phyloP scores from a whole-genome alignment of 92 coral and sea anemone species.

The Porites lobata region DNA sequence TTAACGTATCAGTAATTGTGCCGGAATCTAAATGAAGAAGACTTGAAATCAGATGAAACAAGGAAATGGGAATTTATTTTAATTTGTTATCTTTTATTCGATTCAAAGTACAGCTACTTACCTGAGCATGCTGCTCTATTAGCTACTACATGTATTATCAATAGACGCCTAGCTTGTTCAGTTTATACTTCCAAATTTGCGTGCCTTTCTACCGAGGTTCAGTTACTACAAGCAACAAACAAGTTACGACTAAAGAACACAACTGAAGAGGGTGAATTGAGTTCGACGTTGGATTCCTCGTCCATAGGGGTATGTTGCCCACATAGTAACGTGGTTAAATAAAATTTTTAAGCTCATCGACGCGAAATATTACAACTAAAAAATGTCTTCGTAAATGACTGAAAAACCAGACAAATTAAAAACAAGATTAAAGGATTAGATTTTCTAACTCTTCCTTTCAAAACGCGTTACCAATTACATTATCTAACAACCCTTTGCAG shows the following conservation, averaged over 20 bases:
- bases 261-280: background rate
- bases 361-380: background rate
- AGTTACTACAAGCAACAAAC: background rate
- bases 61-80: too few species aligned
- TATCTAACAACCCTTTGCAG: slow-evolving; percentile 8
- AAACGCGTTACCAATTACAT: slow-evolving; percentile 23
- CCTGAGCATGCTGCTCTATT: too few species aligned
- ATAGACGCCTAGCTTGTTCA: too few species aligned
- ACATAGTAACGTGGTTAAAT: background rate
- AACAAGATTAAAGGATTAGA: slow-evolving; percentile 29
- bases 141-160: too few species aligned
- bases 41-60: too few species aligned
- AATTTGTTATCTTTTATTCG: too few species aligned
- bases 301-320: too few species aligned
- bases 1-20: too few species aligned
- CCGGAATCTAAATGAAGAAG: too few species aligned
- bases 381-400: background rate
- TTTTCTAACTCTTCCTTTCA: background rate
- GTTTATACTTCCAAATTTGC: too few species aligned
- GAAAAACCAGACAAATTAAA: slow-evolving; percentile 25
- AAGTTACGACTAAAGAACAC: background rate
- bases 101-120: too few species aligned
- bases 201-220: too few species aligned
- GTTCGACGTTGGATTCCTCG: background rate
- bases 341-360: background rate